Evolutionary conservation across 1,140 invertebrate genomes (phyloP), one percentile per base, ranked within the genome.

Genomic region (Zophobas morio): DNA sequence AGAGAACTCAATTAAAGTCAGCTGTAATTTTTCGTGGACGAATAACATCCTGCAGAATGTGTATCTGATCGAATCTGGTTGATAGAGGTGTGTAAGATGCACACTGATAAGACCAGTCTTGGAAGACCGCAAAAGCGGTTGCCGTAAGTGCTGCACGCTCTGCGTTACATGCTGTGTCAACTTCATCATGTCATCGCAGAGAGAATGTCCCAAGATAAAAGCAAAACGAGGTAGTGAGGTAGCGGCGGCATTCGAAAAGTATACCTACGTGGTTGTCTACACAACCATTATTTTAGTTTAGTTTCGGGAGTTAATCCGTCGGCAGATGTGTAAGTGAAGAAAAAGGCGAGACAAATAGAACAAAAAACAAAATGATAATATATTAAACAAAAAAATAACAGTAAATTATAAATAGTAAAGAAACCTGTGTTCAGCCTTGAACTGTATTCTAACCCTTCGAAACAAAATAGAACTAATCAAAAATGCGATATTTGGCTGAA

Each of bases 41-140:
- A 42, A 20, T 20, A 20, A 66, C 60, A 66, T 66, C 60, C 39
- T 66, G 60, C 60, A 66, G 60, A 66, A 66, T 66, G 60, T 39
- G 60, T 66, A 66, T 66, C 60, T 66, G 60, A 66, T 66, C 60
- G 60, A 66, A 66, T 66, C 60, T 66, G 60, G 60, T 42, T 66
- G 60, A 66, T 66, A 66, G 60, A 66, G 60, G 60, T 66, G 56
- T 60, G 60, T 66, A 66, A 66, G 60, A 66, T 66, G 60, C 39
- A 20, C 6, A 46, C n/a, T 66, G 60, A 66, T 66, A 66, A 47
- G 60, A 42, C 36, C 39, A 66, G 60, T 66, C 39, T 20, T 66
- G 60, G 60, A 42, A 66, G 33, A 66, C 60, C 60, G 60, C 60
- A 66, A 66, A 54, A 66, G 60, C 60, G 60, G 60, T 66, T 39